Conservation (phyloP, 2,797 vertebrate genomes). For the Leptatherina wallacei region DNA sequence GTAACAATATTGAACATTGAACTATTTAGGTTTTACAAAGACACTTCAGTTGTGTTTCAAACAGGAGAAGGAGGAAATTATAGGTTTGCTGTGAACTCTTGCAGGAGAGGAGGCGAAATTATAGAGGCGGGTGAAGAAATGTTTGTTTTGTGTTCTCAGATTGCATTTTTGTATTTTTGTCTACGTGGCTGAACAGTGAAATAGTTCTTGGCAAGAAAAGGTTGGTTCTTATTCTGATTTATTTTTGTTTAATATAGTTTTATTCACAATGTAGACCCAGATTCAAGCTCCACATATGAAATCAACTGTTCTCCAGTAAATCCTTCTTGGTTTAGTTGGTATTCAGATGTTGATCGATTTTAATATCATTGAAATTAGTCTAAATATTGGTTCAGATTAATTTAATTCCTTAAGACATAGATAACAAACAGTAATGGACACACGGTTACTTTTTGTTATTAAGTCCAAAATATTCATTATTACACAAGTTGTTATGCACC, state of each 20-base stretch:
- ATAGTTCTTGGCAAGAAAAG: not conserved
- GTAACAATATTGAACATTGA: slow-evolving; percentile 40
- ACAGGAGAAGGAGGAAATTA: slow-evolving; percentile 45
- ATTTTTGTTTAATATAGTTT: not conserved
- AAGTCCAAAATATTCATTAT: not conserved
- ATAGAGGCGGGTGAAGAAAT: slow-evolving; percentile 50
- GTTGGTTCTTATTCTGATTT: slow-evolving; percentile 15
- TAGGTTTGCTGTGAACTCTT: slow-evolving; percentile 2
- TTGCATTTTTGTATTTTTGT: slow-evolving; percentile 37
- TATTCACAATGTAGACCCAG: not conserved
- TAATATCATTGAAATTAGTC: not conserved
- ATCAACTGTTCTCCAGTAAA: too few relatives aligned
- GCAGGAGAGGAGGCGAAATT: slow-evolving; percentile 46
- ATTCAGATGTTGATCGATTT: not conserved
- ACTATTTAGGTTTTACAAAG: slow-evolving; percentile 2
- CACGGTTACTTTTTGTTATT: not conserved
- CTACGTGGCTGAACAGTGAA: slow-evolving; percentile 42
- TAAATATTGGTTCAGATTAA: not conserved
- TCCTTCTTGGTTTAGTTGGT: too few relatives aligned
- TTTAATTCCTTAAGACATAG: not conserved
- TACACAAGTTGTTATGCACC: not conserved
- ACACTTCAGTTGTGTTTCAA: slow-evolving; percentile 27
- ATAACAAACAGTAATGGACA: not conserved
- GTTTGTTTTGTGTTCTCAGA: slow-evolving; percentile 49
- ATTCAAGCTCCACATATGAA: not conserved